Evolutionary conservation across 2,888 invertebrate genomes (phyloP), one percentile per base, ranked within the genome.

Genomic region (Drosophila pseudotakahashii): DNA sequence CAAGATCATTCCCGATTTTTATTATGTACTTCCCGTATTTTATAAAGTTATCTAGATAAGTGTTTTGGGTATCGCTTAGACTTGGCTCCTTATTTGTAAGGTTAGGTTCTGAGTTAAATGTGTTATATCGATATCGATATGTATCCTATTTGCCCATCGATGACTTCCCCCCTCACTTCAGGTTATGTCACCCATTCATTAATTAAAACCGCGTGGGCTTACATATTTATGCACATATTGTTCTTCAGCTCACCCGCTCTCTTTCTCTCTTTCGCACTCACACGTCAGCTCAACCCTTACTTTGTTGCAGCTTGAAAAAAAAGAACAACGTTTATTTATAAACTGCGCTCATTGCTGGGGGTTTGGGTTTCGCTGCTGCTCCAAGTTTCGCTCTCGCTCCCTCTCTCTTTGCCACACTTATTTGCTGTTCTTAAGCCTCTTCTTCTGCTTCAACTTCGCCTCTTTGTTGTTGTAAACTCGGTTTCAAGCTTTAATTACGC

Each of bases 401-500:
- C 30, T 26, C 26, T 5, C 26, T 63, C 81, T 81, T 77, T 77
- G 64, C 67, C 81, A 67, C 76, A 47, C 19, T 34, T 7, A 50
- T 36, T 26, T 42, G 26, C 60, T 67, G 68, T 64, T 69, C 57
- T 67, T 71, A 58, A 54, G 58, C 48, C 47, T 47, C 47, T 62
- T 41, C 60, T 47, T 30, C 26, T 26, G 34, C 48, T 19, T 48
- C 16, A 32, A 34, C 45, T 69, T 60, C 63, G 64, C 13, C 58
- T 53, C 66, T 42, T 42, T 83, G 86, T 88, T 82, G 78, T 84
- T 86, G 84, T 86, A 84, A 84, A 84, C 88, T 84, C 84, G 87
- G 84, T 78, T 84, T 84, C 77, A 84, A 84, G 88, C 84, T 84
- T 84, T 84, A 84, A 84, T 84, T 84, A 88, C 81, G 87, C 72